These are phyloP conservation scores for Agrilus cyanescens DNA, from an alignment of 2,888 invertebrate genomes.

Conservation along the genomic window DNA sequence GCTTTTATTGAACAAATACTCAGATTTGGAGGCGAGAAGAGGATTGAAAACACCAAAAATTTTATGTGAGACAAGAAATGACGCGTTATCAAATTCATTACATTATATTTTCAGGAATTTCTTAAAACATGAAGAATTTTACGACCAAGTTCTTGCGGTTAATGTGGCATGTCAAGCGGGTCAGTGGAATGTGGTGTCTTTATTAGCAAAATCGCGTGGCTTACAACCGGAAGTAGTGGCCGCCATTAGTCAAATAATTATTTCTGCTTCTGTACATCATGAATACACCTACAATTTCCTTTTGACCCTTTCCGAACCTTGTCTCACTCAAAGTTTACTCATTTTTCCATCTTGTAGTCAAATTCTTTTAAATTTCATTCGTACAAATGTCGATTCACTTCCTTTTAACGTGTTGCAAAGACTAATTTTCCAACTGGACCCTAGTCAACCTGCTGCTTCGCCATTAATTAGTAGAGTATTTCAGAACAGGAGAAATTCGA, in stretches of 20 bases:
- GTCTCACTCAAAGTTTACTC: slow-evolving; percentile 30
- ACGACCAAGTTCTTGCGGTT: slow-evolving; percentile 51
- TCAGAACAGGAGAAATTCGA: slow-evolving; percentile 28
- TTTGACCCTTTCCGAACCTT: slow-evolving; percentile 31
- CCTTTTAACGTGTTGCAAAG: slow-evolving; percentile 32
- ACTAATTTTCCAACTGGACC: slow-evolving; percentile 47
- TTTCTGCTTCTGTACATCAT: slow-evolving; percentile 26
- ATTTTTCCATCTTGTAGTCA: slow-evolving; percentile 27
- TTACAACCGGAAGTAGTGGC: slow-evolving; percentile 45
- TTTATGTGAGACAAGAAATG: slow-evolving; percentile 38
- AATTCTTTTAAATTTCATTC: slow-evolving; percentile 28
- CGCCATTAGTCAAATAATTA: slow-evolving; percentile 40
- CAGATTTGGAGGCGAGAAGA: slow-evolving; percentile 30
- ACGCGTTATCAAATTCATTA: background rate
- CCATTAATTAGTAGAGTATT: slow-evolving; percentile 34
- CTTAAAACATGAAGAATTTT: slow-evolving; percentile 47
- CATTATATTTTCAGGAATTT: slow-evolving; percentile 37
- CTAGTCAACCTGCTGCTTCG: slow-evolving; percentile 43
- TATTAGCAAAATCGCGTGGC: slow-evolving; percentile 40
- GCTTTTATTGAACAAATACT: slow-evolving; percentile 47
- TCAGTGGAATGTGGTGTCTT: slow-evolving; percentile 44
- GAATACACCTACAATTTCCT: slow-evolving; percentile 27
- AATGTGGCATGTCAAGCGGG: slow-evolving; percentile 51
- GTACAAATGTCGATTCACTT: slow-evolving; percentile 25
- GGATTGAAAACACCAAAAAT: slow-evolving; percentile 33